phyloP scores from a whole-genome alignment of 2,113 vertebrate species.

The Rafetus swinhoei region DNA sequence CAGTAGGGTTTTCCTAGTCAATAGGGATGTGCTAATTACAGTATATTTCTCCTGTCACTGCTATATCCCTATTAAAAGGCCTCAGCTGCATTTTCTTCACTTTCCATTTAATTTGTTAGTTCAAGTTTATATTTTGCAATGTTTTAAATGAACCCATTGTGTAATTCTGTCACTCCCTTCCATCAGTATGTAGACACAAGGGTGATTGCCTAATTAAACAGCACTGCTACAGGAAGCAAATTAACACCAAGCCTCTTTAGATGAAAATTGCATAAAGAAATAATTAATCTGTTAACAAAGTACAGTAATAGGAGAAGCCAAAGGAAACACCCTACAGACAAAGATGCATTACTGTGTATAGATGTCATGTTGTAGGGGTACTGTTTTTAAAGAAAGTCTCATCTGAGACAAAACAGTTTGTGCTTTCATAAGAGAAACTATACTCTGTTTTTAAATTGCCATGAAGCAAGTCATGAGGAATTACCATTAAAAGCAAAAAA shows the following conservation, averaged over 20 bases:
- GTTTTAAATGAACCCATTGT: slow-evolving; percentile 52
- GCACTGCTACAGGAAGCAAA: slow-evolving; percentile 39
- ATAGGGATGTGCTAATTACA: neutral
- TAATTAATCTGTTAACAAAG: slow-evolving; percentile 50
- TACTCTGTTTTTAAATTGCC: neutral
- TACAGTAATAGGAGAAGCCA: neutral
- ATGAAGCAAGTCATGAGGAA: neutral
- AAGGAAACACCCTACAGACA: slow-evolving; percentile 6
- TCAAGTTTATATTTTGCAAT: slow-evolving; percentile 18
- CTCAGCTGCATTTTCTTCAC: neutral
- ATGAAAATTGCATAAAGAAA: slow-evolving; percentile 38
- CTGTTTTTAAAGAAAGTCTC: neutral
- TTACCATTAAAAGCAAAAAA: neutral
- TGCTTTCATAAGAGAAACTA: neutral
- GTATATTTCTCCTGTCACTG: neutral
- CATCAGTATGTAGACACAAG: neutral
- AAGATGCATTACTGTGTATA: neutral
- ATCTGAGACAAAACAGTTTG: slow-evolving; percentile 1
- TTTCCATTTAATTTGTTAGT: slow-evolving; percentile 8
- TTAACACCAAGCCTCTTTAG: slow-evolving; percentile 29
- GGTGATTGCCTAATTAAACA: slow-evolving; percentile 56
- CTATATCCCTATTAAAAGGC: neutral
- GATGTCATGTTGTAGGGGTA: neutral
- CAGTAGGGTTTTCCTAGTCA: neutral
- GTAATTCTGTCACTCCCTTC: slow-evolving; percentile 3